Evolutionary conservation across 2,888 invertebrate species (phyloP).

Genomic region (Mesorhabditis spiculigera): DNA sequence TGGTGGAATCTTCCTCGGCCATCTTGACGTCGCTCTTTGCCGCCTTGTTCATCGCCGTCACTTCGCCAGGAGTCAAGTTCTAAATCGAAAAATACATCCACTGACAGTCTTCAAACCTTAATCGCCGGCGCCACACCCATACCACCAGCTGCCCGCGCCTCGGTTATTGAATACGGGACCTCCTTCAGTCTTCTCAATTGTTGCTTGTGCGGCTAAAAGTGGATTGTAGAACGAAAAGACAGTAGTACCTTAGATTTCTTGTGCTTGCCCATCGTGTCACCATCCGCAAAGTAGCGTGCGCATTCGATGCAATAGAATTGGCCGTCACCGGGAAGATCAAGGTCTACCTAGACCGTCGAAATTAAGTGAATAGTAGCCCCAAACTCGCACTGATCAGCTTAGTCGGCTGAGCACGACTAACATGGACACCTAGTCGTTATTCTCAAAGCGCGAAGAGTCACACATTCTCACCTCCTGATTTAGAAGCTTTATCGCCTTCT

Average conservation of each 20-base stretch:
- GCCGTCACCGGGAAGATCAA: slow-evolving; percentile 61
- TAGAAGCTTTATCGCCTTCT: slow-evolving; percentile 57
- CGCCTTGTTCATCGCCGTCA: neutral
- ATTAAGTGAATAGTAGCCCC: neutral
- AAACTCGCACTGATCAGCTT: neutral
- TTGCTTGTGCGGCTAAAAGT: slow-evolving; percentile 16
- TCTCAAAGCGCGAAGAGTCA: neutral
- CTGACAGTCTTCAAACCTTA: neutral
- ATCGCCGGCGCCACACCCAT: slow-evolving; percentile 27
- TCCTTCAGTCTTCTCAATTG: slow-evolving; percentile 43
- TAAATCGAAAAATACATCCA: neutral
- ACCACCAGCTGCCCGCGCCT: slow-evolving; percentile 44
- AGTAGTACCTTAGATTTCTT: slow-evolving; percentile 43
- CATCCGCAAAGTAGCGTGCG: slow-evolving; percentile 55
- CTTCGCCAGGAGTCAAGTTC: slow-evolving; percentile 4
- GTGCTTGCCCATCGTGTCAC: slow-evolving; percentile 35
- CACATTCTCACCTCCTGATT: slow-evolving; percentile 53
- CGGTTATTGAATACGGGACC: slow-evolving; percentile 49
- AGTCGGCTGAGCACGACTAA: no score
- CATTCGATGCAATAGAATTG: slow-evolving; percentile 63
- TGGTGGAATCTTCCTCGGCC: no score
- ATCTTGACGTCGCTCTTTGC: neutral
- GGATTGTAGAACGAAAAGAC: slow-evolving; percentile 2
- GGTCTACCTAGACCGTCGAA: slow-evolving; percentile 34
- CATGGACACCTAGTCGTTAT: no score